Evolutionary conservation across 2,113 vertebrate genomes (phyloP).

Genomic region (Amia ocellicauda): DNA sequence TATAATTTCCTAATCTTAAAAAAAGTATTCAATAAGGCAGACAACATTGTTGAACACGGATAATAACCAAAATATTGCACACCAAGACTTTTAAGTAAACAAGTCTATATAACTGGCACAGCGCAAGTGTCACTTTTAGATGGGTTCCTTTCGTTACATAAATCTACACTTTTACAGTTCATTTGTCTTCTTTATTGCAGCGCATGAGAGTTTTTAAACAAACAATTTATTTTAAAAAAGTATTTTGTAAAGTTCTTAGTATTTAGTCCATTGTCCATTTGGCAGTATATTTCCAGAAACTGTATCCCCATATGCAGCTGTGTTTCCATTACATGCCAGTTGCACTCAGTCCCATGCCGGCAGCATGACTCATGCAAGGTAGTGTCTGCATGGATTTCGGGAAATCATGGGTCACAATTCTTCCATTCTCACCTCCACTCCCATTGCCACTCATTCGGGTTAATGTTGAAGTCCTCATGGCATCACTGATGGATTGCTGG

Average conservation of each 20-base stretch:
- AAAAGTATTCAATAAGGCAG: slow-evolving; percentile 33
- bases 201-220: slow-evolving; percentile 35
- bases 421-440: slow-evolving; percentile 87
- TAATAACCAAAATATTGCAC: slow-evolving; percentile 57
- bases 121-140: slow-evolving; percentile 46
- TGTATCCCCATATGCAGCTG: slow-evolving; percentile 59
- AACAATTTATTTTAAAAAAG: slow-evolving; percentile 43
- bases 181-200: slow-evolving; percentile 66
- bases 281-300: slow-evolving; percentile 70
- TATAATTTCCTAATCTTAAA: slow-evolving; percentile 31
- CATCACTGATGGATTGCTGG: slow-evolving; percentile 96
- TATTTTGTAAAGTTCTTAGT: slow-evolving; percentile 39
- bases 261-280: slow-evolving; percentile 59
- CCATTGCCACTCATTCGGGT: slow-evolving; percentile 84
- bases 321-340: slow-evolving; percentile 87
- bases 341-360: slow-evolving; percentile 92
- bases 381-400: slow-evolving; percentile 95
- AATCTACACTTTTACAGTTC: slow-evolving; percentile 47
- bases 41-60: slow-evolving; percentile 34
- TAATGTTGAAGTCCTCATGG: slow-evolving; percentile 92
- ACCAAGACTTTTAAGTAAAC: slow-evolving; percentile 60
- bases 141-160: slow-evolving; percentile 38
- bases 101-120: slow-evolving; percentile 57
- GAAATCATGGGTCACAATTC: slow-evolving; percentile 96
- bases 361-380: slow-evolving; percentile 97